Evolutionary conservation across 2,888 invertebrate species (phyloP).

Genomic region (Sphinx pinastri): DNA sequence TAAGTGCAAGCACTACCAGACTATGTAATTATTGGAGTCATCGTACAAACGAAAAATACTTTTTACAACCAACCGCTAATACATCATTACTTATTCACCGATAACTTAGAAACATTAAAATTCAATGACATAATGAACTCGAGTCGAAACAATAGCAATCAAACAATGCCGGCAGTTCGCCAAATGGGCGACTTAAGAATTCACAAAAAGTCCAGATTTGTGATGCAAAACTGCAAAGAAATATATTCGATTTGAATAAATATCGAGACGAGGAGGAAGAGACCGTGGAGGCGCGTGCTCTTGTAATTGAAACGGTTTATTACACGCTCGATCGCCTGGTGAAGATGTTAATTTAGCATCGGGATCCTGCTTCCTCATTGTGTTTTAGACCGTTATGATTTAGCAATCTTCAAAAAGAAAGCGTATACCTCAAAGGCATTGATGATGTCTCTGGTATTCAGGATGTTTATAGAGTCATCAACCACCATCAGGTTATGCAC

Average conservation of each 20-base stretch:
- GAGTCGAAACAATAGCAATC: background rate
- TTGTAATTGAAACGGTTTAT: slow-evolving; percentile 36
- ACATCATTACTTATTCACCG: background rate
- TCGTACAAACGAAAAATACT: background rate
- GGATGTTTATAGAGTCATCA: too few relatives aligned
- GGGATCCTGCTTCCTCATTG: background rate
- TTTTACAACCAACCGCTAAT: background rate
- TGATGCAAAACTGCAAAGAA: slow-evolving; percentile 27
- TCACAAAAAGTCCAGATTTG: slow-evolving; percentile 14
- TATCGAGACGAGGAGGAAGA: slow-evolving; percentile 10
- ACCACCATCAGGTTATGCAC: too few relatives aligned
- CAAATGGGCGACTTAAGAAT: slow-evolving; percentile 4
- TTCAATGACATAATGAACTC: slow-evolving; percentile 4
- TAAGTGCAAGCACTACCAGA: too few relatives aligned
- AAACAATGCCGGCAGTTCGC: slow-evolving; percentile 1
- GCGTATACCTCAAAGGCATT: background rate
- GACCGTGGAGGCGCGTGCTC: slow-evolving; percentile 31
- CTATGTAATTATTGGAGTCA: too few relatives aligned
- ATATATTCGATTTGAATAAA: slow-evolving; percentile 29
- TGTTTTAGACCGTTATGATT: too few relatives aligned
- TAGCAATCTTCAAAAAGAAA: too few relatives aligned
- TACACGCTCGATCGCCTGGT: slow-evolving; percentile 32
- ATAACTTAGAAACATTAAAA: background rate
- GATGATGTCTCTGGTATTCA: background rate
- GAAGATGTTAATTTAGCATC: slow-evolving; percentile 15